Conservation (phyloP, 2,888 invertebrate genomes). For the Crocallis elinguaria region DNA sequence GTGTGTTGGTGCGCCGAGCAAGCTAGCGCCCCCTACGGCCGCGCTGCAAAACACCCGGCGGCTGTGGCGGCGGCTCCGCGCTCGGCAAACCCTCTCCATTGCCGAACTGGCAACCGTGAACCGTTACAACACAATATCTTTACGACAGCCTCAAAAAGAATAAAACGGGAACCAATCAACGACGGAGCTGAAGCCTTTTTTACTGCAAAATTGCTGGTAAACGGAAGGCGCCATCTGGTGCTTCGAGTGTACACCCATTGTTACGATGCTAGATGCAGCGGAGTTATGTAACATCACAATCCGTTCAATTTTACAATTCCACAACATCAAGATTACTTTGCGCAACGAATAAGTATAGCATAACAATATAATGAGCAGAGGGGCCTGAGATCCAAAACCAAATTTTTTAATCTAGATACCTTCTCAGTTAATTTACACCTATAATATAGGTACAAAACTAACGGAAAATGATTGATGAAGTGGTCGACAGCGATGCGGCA, state of each 20-base stretch:
- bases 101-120: conserved; percentile 42
- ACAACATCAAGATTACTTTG: conserved; percentile 16
- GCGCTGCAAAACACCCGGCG: conserved; percentile 37
- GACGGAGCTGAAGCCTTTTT: conserved; percentile 36
- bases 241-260: conserved; percentile 18
- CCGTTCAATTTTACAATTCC: conserved; percentile 21
- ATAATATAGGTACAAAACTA: conserved; percentile 6
- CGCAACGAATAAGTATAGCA: conserved; percentile 21
- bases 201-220: conserved; percentile 26
- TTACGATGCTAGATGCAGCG: conserved; percentile 30
- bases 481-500: conserved; percentile 53
- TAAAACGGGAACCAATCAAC: conserved; percentile 39
- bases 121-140: conserved; percentile 52
- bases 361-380: not conserved
- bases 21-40: conserved; percentile 61
- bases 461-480: conserved; percentile 37
- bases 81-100: conserved; percentile 41
- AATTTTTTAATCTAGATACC: not conserved
- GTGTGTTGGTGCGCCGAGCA: conserved; percentile 58
- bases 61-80: conserved; percentile 53
- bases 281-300: conserved; percentile 30
- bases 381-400: not conserved
- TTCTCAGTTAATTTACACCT: not conserved
- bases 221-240: conserved; percentile 45
- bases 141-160: conserved; percentile 27